These are phyloP conservation scores for Thalassarche chlororhynchos DNA, from an alignment of 2,113 vertebrate species.

Conservation along the genomic window DNA sequence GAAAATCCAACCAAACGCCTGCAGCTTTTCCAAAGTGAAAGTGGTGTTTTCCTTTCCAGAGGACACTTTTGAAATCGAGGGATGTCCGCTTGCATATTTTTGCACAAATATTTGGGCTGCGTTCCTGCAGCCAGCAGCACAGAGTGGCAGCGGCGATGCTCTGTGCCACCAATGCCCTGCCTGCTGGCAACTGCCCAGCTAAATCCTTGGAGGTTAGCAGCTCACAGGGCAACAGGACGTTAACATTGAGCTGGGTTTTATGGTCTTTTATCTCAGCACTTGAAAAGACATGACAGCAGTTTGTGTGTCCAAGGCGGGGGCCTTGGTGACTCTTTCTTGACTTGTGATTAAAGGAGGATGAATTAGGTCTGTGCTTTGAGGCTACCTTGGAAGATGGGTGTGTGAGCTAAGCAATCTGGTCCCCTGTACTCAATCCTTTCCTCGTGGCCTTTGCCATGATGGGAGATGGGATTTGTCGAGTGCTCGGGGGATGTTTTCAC, in stretches of 20 bases:
- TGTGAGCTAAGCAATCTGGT: not conserved
- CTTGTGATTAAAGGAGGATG: not conserved
- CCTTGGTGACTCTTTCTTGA: not conserved
- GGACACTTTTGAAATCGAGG: not conserved
- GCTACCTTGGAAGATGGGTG: not conserved
- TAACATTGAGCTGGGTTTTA: not conserved
- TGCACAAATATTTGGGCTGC: not conserved
- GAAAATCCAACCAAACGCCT: not conserved
- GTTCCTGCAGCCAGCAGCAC: not conserved
- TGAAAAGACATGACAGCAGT: not conserved
- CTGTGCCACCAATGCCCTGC: not conserved
- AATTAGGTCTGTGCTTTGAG: not conserved
- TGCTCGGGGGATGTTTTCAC: not conserved
- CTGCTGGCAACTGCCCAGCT: not conserved
- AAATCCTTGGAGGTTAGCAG: not conserved
- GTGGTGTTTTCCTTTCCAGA: not conserved
- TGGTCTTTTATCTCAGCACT: not conserved
- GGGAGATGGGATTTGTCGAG: not conserved
- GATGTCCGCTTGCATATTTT: fast-evolving
- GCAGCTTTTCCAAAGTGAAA: not conserved
- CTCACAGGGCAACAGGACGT: not conserved
- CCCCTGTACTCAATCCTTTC: not conserved
- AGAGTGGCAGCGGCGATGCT: not conserved
- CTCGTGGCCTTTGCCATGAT: not conserved
- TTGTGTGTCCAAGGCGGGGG: not conserved